These are phyloP conservation scores for Antheraea yamamai DNA, from an alignment of 2,888 invertebrate genomes.

Conservation along the genomic window DNA sequence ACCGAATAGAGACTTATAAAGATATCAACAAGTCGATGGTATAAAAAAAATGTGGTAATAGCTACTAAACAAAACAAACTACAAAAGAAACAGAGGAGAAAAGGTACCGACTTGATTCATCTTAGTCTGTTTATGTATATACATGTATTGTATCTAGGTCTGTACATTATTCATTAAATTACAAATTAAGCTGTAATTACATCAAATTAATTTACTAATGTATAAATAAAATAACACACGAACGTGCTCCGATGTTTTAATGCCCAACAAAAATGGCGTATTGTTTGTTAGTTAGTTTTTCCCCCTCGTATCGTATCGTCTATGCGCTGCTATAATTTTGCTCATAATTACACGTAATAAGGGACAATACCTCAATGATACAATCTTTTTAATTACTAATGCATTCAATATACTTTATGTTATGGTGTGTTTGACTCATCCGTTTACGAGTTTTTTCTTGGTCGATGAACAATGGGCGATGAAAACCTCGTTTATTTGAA, in stretches of 20 bases:
- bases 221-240: not conserved
- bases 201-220: not conserved
- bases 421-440: constrained; percentile 33
- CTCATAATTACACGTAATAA: constrained; percentile 63
- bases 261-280: constrained; percentile 1
- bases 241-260: not conserved
- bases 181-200: not conserved
- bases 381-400: constrained; percentile 51
- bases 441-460: not conserved
- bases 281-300: constrained; percentile 38
- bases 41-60: no score
- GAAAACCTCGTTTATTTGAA: not conserved
- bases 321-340: constrained; percentile 42
- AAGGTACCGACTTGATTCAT: no score
- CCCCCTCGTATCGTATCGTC: constrained; percentile 38
- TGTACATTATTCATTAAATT: not conserved
- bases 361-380: constrained; percentile 60
- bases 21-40: no score
- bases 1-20: no score
- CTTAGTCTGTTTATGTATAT: no score
- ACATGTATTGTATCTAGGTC: not conserved
- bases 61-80: no score
- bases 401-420: constrained; percentile 36
- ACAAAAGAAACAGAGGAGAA: no score
- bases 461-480: not conserved